Evolutionary conservation across 1,140 invertebrate species (phyloP), one percentile per base, ranked within the genome.

Genomic region (Drosophila kurseongensis): DNA sequence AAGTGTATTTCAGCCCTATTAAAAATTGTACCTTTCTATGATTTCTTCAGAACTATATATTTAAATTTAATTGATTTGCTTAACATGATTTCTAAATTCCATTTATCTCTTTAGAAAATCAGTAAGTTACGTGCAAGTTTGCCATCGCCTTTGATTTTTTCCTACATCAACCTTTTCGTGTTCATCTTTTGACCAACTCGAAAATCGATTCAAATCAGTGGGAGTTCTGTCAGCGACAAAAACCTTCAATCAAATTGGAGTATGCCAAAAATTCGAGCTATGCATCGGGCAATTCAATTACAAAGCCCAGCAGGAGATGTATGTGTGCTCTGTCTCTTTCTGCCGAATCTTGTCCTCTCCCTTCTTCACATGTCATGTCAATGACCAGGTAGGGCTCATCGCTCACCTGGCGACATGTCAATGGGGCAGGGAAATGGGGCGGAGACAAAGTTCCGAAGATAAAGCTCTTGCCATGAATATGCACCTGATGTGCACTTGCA

Each of bases 271-370:
- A 57, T 82, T 41, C 75, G 68, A 61, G 48, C 69, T 38, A 68
- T 62, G 56, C 67, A 73, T 60, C 50, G 54, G 73, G 60, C 74
- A 78, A 88, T 86, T 88, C 83, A 86, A 86, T 86, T 88, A 86
- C 84, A 56, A 63, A 88, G 76, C 75, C 44, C 78, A 79, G 83
- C 79, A 69, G 55, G 83, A 58, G 58, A 50, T 52, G 51, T 40
- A 32, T 62, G 56, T 16, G 4, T 7, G 16, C 38, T 14, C n/a
- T 10, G 16, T 23, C 45, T 42, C 50, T 40, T 35, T 7, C 8
- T 18, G 8, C 36, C 32, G 5, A 16, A 9, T 41, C 5, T 23
- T n/a, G 35, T 5, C 23, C 13, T 23, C n/a, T 32, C 41, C 10
- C 40, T 13, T 18, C 32, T 42, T 8, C 32, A 42, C 23, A 35